Evolutionary conservation across 2,888 invertebrate genomes (phyloP).

Genomic region (Machimus rusticus): DNA sequence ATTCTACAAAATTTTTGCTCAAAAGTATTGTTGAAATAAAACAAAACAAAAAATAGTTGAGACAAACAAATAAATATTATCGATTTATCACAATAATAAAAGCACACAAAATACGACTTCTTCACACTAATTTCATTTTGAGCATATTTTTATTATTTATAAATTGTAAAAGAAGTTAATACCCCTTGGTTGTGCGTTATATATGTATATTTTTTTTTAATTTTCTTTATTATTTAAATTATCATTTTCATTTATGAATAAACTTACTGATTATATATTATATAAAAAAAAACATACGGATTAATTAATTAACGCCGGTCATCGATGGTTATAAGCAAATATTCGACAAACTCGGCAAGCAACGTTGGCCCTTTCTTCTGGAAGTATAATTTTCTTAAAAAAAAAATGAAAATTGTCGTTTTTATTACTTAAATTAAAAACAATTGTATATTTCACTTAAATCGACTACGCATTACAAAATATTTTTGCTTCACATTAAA

Average conservation of each 20-base stretch:
- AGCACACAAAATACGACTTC: neutral
- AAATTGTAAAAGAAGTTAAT: conserved; percentile 21
- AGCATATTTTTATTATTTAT: neutral
- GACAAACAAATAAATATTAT: no score
- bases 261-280: neutral
- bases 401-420: no score
- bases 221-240: neutral
- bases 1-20: neutral
- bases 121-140: neutral
- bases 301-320: neutral
- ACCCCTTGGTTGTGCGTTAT: conserved; percentile 2
- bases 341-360: neutral
- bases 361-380: no score
- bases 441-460: no score
- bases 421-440: no score
- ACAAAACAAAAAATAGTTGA: neutral
- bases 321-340: neutral
- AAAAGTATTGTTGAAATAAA: neutral
- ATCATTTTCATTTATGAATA: neutral
- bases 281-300: neutral
- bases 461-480: no score
- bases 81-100: no score
- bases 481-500: no score
- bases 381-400: no score
- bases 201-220: no score